Percentiles rank a stretch among this genome's conserved stretches.
These are phyloP conservation scores for Sminthurinus aureus DNA, from an alignment of 2,888 invertebrate species.

Conservation along the genomic window DNA sequence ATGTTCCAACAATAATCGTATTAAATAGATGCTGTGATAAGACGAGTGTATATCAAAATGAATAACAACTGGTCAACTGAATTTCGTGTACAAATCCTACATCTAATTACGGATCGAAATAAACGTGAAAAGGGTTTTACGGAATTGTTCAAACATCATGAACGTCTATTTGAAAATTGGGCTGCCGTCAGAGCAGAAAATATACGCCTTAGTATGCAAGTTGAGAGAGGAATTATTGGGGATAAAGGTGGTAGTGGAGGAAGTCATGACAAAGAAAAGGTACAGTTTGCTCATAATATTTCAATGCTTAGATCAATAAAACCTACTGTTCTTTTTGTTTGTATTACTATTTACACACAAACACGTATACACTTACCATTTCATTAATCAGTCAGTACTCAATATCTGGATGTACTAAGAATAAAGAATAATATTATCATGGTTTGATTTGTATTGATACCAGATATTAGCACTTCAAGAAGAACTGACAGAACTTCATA, in stretches of 20 bases:
- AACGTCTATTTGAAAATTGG: conserved; percentile 83
- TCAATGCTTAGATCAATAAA: too few relatives aligned
- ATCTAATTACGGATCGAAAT: conserved; percentile 77
- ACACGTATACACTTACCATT: too few relatives aligned
- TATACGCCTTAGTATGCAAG: conserved; percentile 82
- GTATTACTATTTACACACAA: too few relatives aligned
- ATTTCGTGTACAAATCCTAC: conserved; percentile 77
- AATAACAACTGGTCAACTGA: conserved; percentile 55
- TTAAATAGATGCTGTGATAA: too few relatives aligned
- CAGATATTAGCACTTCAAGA: conserved; percentile 85
- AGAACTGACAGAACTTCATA: conserved; percentile 88
- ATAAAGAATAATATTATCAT: neutral
- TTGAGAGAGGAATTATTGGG: conserved; percentile 76
- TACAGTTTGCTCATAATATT: conserved; percentile 7
- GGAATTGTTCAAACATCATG: conserved; percentile 83
- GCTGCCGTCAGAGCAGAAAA: conserved; percentile 83
- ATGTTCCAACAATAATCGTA: too few relatives aligned
- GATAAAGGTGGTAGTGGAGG: conserved; percentile 66
- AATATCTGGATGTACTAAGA: too few relatives aligned
- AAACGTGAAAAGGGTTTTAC: conserved; percentile 78
- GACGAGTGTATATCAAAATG: too few relatives aligned
- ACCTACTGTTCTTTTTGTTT: too few relatives aligned
- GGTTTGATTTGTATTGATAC: too few relatives aligned
- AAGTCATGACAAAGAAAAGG: conserved; percentile 60
- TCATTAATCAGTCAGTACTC: too few relatives aligned